Evolutionary conservation across 2,888 invertebrate species (phyloP), one percentile per base, ranked within the genome.

Genomic region (Imbricaverruca yamaguchii): DNA sequence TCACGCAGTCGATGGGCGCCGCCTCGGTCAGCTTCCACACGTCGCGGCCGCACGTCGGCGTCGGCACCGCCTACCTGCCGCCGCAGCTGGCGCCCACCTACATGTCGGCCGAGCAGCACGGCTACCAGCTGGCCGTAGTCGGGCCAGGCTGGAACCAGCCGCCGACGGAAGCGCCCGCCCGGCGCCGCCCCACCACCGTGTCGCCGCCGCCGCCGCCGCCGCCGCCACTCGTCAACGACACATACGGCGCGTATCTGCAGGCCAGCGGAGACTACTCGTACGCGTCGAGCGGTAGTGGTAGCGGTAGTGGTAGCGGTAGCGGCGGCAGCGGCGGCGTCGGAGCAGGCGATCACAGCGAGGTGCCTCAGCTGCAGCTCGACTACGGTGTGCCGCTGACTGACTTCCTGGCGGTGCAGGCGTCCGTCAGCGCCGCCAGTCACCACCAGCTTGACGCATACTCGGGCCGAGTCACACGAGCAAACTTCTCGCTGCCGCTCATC

Each of bases 71-170:
- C 15, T 21, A 53, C 53, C 11, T 3, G 53, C 55, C n/a, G 21
- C 65, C 65, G 23, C 39, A 39, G 15, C 61, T 61, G 18, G 61
- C 15, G 18, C 18, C 61, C 18, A 18, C 61, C 18, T 61, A 61
- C 61, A 1, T 18, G 23, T 12, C 21, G 74, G 21, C 74, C 53
- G 74, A n/a, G 55, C 74, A 12, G 55, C 74, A 74, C 74, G 74
- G 55, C 74, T 74, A 74, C 74, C 65, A 65, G 65, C 74, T 74
- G 74, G 74, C 55, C 53, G 74, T 74, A 55, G 9, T 74, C 21
- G 74, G 74, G 9, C 55, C 74, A 9, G 21, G 3, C 74, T 53
- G 55, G 18, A 15, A 13, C 59, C 59, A 0, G 15, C 59, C 59
- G 59, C 59, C 7, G 59, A 59, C 59, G 59, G 59, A 2, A 7